Evolutionary conservation across 2,888 invertebrate genomes (phyloP), one percentile per base, ranked within the genome.

Genomic region (Siphonodentalium dalli): DNA sequence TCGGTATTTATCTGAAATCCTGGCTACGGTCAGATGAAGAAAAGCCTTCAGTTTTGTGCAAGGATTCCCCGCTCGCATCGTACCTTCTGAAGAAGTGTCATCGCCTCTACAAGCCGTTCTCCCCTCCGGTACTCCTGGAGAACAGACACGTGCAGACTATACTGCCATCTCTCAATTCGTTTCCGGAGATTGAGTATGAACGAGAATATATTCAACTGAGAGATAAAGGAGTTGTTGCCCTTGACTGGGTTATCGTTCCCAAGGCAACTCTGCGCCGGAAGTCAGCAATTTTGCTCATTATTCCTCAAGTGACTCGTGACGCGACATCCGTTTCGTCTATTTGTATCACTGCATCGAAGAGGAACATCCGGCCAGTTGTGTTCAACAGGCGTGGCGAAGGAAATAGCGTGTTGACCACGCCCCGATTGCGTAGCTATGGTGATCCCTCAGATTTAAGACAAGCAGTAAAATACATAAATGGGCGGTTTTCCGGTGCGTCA

Each of bases 341-440:
- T 20, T 71, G 72, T 50, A 45, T 55, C 11, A 50, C 56, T 24
- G 75, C 72, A 8, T 50, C 67, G 3, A 58, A 63, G 27, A 62
- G 61, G 34, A 75, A 74, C 9, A 69, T 69, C 43, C 66, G 72
- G 26, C 64, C 72, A 2, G 66, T 77, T 3, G 72, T 78, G 9
- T 74, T 75, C 52, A 75, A 77, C 47, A 60, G 68, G 11, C 53
- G 78, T 37, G 78, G 78, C 28, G 71, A 71, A 38, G 74, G 71
- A 5, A 58, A 58, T 29, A 64, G 67, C 23, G 64, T 64, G 4
- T 48, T 78, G 28, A 74, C 73, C 13, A 77, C 76, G 4, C 66
- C 77, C 5, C 70, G 67, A 50, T 52, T 77, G 24, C 65, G 71
- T 33, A 66, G 68, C 23, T 68, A 68, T 42, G 76, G 76, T 0